Evolutionary conservation across 2,113 vertebrate genomes (phyloP).

Genomic region (Notothenia rossii): DNA sequence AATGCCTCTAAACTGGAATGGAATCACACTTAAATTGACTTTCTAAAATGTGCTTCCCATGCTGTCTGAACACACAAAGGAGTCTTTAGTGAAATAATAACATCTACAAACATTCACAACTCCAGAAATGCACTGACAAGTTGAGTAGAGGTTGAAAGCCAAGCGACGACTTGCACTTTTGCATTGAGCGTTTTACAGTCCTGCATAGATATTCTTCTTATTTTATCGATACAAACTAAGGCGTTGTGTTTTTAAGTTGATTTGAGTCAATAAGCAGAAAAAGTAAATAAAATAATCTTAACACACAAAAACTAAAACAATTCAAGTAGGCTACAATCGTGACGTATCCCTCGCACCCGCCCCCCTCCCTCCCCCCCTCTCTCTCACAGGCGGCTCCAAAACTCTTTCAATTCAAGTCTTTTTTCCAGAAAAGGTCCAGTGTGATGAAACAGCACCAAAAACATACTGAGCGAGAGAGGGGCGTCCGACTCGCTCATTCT

Average conservation of each 20-base stretch:
- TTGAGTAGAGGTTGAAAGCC: conserved; percentile 76
- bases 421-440: conserved; percentile 84
- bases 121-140: conserved; percentile 66
- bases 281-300: conserved; percentile 56
- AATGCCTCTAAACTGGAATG: no score
- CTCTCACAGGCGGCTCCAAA: conserved; percentile 44
- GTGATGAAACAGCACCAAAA: conserved; percentile 83
- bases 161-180: conserved; percentile 78
- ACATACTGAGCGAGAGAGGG: conserved; percentile 73
- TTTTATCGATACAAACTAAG: conserved; percentile 82
- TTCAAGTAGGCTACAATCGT: conserved; percentile 85
- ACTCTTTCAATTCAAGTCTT: conserved; percentile 76
- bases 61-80: conserved; percentile 44
- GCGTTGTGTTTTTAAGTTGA: conserved; percentile 81
- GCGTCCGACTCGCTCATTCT: conserved; percentile 54
- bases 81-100: conserved; percentile 36
- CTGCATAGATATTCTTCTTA: conserved; percentile 85
- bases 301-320: conserved; percentile 34
- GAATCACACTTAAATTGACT: no score
- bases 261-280: conserved; percentile 74
- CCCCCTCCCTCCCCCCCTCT: conserved; percentile 25
- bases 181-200: conserved; percentile 83
- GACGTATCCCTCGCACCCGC: neutral
- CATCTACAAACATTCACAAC: conserved; percentile 65
- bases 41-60: conserved; percentile 1